Conservation (phyloP, 1,140 invertebrate species). For the Drosophila albomicans region DNA sequence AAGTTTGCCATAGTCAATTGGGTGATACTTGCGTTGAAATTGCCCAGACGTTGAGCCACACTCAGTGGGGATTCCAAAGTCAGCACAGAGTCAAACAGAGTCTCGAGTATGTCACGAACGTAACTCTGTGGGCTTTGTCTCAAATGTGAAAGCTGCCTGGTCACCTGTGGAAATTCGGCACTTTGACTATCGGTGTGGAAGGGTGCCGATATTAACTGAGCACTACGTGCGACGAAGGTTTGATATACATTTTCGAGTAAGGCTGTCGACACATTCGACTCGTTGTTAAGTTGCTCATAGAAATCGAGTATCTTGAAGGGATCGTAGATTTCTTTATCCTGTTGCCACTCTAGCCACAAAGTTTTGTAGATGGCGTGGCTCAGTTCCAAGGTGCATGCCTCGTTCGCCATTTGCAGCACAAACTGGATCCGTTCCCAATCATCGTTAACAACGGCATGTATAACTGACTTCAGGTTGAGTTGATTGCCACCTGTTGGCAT, state of each 20-base stretch:
- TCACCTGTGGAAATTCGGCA: constrained; percentile 57
- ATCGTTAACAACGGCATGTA: constrained; percentile 55
- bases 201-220: constrained; percentile 62
- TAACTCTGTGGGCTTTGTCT: constrained; percentile 52
- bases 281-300: constrained; percentile 33
- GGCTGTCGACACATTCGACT: constrained; percentile 34
- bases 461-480: constrained; percentile 39
- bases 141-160: constrained; percentile 36
- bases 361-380: constrained; percentile 26
- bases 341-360: constrained; percentile 66
- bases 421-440: constrained; percentile 56
- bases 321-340: constrained; percentile 60
- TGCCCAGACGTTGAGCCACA: constrained; percentile 45
- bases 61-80: constrained; percentile 51
- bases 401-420: not conserved
- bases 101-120: constrained; percentile 57
- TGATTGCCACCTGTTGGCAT: not conserved
- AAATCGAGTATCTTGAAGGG: constrained; percentile 57
- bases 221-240: constrained; percentile 49
- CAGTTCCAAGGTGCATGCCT: not conserved
- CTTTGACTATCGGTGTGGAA: constrained; percentile 52
- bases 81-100: constrained; percentile 53
- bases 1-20: not conserved
- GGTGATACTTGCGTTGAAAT: not conserved
- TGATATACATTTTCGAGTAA: constrained; percentile 35